Percentiles rank a stretch among this genome's conserved stretches.
Conservation (phyloP, 2,113 vertebrate species). For the Manacus vitellinus region DNA sequence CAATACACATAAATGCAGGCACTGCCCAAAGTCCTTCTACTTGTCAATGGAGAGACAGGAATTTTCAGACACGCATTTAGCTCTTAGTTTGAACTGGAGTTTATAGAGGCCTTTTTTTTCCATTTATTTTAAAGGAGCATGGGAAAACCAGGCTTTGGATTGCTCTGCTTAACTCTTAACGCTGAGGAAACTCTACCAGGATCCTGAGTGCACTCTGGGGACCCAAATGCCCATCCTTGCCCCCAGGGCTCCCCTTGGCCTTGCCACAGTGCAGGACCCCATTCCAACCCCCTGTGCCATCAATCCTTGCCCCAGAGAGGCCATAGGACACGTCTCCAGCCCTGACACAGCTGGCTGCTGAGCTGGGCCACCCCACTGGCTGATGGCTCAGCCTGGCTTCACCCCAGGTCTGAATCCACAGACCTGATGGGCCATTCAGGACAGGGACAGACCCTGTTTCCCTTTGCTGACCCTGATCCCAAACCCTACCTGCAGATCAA, state of each 20-base stretch:
- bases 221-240: background rate
- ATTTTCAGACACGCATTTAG: background rate
- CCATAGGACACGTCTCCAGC: background rate
- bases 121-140: background rate
- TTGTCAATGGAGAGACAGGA: background rate
- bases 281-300: rapidly evolving
- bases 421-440: rapidly evolving
- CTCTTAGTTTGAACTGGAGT: background rate
- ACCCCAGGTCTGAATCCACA: rapidly evolving
- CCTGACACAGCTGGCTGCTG: rapidly evolving
- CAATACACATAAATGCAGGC: rapidly evolving
- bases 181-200: background rate
- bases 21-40: background rate
- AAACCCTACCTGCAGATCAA: no score
- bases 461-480: rapidly evolving
- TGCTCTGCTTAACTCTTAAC: background rate
- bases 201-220: background rate
- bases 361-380: background rate
- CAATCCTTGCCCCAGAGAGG: background rate
- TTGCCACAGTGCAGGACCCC: rapidly evolving
- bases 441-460: background rate
- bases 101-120: background rate
- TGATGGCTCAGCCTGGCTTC: background rate
- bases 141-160: background rate
- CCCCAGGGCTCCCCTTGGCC: rapidly evolving